Evolutionary conservation across 1,140 invertebrate species (phyloP).

Genomic region (Drosophila azteca): DNA sequence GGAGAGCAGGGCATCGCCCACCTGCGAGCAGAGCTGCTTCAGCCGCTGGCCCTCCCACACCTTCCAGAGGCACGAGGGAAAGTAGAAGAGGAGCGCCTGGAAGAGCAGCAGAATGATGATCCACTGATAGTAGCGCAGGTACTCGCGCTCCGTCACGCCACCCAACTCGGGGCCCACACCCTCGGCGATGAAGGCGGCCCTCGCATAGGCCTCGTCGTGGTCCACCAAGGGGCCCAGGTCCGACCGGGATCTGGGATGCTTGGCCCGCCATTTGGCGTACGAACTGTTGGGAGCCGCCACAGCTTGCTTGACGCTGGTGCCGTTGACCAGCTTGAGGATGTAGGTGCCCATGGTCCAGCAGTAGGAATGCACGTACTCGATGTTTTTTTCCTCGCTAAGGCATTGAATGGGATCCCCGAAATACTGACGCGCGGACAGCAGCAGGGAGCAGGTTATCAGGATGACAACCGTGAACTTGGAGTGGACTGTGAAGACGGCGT

Average conservation of each 20-base stretch:
- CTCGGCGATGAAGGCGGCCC: slow-evolving; percentile 64
- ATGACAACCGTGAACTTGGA: slow-evolving; percentile 89
- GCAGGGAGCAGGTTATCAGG: slow-evolving; percentile 86
- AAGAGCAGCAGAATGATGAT: slow-evolving; percentile 92
- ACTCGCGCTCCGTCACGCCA: slow-evolving; percentile 85
- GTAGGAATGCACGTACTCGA: slow-evolving; percentile 88
- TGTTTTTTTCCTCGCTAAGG: slow-evolving; percentile 85
- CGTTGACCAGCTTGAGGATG: slow-evolving; percentile 84
- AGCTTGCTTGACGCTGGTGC: not conserved
- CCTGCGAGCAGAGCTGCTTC: slow-evolving; percentile 84
- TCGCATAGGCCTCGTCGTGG: slow-evolving; percentile 62
- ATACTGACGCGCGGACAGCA: slow-evolving; percentile 89
- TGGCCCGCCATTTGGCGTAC: no score
- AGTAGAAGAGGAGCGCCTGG: slow-evolving; percentile 90
- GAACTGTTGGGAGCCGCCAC: no score
- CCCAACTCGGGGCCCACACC: slow-evolving; percentile 68
- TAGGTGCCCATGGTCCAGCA: slow-evolving; percentile 93
- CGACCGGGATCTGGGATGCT: not conserved
- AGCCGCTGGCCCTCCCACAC: slow-evolving; percentile 89
- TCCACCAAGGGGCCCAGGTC: slow-evolving; percentile 33
- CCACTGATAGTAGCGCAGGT: slow-evolving; percentile 95
- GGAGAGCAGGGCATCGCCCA: slow-evolving; percentile 83
- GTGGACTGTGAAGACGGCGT: slow-evolving; percentile 88
- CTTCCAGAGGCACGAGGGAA: slow-evolving; percentile 91
- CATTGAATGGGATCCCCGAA: slow-evolving; percentile 90